phyloP scores from a whole-genome alignment of 2,888 invertebrate genomes.

The Apocheima hispidaria region DNA sequence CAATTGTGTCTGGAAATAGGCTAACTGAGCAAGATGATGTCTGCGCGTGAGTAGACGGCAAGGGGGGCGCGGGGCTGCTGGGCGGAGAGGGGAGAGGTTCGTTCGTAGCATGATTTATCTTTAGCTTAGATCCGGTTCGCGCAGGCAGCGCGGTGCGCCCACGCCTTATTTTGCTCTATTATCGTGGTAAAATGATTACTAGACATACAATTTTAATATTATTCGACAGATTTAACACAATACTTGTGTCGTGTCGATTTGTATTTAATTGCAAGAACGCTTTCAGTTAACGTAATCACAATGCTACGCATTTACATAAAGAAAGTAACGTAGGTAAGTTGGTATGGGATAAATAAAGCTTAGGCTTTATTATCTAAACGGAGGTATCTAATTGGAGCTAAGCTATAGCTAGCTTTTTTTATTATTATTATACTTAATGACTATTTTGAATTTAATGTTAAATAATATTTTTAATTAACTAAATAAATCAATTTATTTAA shows the following conservation, averaged over 20 bases:
- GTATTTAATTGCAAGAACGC: background rate
- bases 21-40: constrained; percentile 45
- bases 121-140: constrained; percentile 79
- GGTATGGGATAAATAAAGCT: too few species aligned
- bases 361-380: too few species aligned
- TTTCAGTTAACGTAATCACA: background rate
- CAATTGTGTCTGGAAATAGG: constrained; percentile 45
- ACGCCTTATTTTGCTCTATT: constrained; percentile 78
- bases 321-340: constrained; percentile 18
- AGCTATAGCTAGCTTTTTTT: too few species aligned
- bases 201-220: constrained; percentile 63
- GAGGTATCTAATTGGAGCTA: too few species aligned
- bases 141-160: constrained; percentile 67
- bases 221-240: constrained; percentile 28
- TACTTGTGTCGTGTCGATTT: background rate
- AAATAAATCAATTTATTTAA: too few species aligned
- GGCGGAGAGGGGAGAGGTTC: constrained; percentile 52
- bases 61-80: constrained; percentile 33
- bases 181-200: constrained; percentile 76
- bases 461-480: too few species aligned
- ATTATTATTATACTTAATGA: too few species aligned
- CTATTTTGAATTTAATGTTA: too few species aligned
- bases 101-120: constrained; percentile 75
- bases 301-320: constrained; percentile 13
- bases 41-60: constrained; percentile 41